Percentiles rank a stretch among this genome's conserved stretches.
Evolutionary conservation across 1,140 invertebrate genomes (phyloP).

Genomic region (Augochlora pura): DNA sequence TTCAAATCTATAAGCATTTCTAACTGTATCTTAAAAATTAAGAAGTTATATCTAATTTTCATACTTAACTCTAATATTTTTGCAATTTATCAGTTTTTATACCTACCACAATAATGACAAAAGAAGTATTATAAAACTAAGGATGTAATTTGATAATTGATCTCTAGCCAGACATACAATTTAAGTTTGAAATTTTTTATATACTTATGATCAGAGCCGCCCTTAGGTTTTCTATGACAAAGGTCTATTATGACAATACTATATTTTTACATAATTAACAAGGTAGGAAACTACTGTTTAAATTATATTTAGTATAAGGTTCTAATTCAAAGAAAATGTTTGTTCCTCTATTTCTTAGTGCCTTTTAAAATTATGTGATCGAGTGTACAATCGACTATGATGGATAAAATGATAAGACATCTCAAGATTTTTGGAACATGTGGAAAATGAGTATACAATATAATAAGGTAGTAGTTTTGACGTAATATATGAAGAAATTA

Average conservation of each 20-base stretch:
- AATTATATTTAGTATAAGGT: background rate
- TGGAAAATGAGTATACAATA: no score
- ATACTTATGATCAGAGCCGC: constrained; percentile 7
- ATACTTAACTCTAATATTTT: constrained; percentile 51
- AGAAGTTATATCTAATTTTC: constrained; percentile 43
- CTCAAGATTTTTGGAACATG: no score
- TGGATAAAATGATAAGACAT: no score
- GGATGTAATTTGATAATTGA: constrained; percentile 22
- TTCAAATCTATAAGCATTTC: constrained; percentile 19
- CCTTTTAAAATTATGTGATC: background rate
- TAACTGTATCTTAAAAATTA: constrained; percentile 12
- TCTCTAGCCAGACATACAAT: constrained; percentile 34
- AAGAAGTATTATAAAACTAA: constrained; percentile 18
- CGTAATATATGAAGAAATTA: no score
- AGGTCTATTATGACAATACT: background rate
- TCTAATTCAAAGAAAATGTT: background rate
- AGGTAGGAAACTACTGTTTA: background rate
- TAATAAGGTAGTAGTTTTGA: no score
- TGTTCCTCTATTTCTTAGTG: background rate
- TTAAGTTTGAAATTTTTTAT: constrained; percentile 51
- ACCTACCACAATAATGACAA: constrained; percentile 33
- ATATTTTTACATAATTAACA: background rate
- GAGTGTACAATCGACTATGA: background rate
- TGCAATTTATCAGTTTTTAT: constrained; percentile 53
- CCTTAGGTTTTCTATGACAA: background rate